phyloP scores from a whole-genome alignment of 2,888 invertebrate species.

The Limnephilus auricula region DNA sequence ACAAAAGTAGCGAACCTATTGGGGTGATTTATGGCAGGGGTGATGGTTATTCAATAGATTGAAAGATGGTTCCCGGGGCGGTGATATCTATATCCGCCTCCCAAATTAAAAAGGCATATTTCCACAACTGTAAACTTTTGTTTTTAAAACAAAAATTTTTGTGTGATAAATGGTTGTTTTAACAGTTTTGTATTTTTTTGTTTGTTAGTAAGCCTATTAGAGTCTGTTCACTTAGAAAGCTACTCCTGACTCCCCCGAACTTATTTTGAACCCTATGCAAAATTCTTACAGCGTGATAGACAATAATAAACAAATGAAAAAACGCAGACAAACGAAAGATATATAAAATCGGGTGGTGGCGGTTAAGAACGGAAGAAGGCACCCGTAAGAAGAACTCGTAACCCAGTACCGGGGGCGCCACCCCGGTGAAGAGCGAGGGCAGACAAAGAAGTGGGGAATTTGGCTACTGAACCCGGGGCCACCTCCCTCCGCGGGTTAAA shows the following conservation, averaged over 20 bases:
- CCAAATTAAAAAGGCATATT: too few species aligned
- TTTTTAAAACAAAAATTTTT: too few species aligned
- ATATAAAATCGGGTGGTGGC: not conserved
- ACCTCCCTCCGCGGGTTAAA: conserved; percentile 40
- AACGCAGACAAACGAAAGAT: not conserved
- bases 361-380: not conserved
- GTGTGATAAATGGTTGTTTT: too few species aligned
- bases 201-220: too few species aligned
- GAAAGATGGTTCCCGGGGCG: too few species aligned
- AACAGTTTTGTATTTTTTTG: too few species aligned
- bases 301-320: not conserved
- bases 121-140: too few species aligned
- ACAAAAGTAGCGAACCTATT: too few species aligned
- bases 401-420: conserved; percentile 29
- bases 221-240: not conserved
- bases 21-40: too few species aligned
- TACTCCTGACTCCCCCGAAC: not conserved
- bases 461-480: conserved; percentile 27
- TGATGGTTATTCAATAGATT: too few species aligned
- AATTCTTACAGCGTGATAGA: not conserved
- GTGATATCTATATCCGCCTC: too few species aligned
- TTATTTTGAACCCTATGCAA: not conserved
- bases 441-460: conserved; percentile 53
- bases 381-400: not conserved
- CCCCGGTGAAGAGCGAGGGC: not conserved